Percentiles rank a stretch among this genome's conserved stretches.
These are phyloP conservation scores for Cetonia aurata DNA, from an alignment of 2,888 invertebrate species.

Conservation along the genomic window DNA sequence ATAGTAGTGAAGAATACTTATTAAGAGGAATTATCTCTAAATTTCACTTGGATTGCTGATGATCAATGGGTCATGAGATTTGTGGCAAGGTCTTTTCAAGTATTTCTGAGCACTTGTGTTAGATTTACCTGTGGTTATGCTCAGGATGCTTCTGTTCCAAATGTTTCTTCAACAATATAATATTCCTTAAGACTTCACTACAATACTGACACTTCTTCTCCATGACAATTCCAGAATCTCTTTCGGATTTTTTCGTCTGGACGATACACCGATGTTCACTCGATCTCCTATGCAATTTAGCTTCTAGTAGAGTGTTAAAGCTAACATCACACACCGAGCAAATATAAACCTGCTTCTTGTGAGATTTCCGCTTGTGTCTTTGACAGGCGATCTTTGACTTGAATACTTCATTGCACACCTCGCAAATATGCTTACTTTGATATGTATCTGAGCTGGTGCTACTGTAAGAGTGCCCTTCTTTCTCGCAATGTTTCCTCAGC, in stretches of 20 bases:
- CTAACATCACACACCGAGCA: constrained; percentile 78
- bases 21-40: too few species aligned
- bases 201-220: constrained; percentile 75
- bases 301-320: constrained; percentile 73
- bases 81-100: too few species aligned
- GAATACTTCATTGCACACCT: constrained; percentile 72
- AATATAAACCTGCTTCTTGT: constrained; percentile 73
- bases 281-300: constrained; percentile 76
- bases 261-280: constrained; percentile 75
- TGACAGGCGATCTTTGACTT: constrained; percentile 76
- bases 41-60: too few species aligned
- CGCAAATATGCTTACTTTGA: constrained; percentile 75
- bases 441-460: constrained; percentile 75
- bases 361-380: constrained; percentile 74
- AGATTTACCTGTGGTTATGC: constrained; percentile 71
- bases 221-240: constrained; percentile 60
- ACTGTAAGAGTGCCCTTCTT: constrained; percentile 64
- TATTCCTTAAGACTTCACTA: constrained; percentile 68
- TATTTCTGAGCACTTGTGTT: too few species aligned
- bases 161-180: constrained; percentile 74
- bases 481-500: constrained; percentile 73
- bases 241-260: constrained; percentile 62
- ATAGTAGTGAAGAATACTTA: too few species aligned
- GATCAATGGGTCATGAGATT: too few species aligned
- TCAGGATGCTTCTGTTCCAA: constrained; percentile 73